These are phyloP conservation scores for Troides oblongomaculatus DNA, from an alignment of 2,888 invertebrate species.

Conservation along the genomic window DNA sequence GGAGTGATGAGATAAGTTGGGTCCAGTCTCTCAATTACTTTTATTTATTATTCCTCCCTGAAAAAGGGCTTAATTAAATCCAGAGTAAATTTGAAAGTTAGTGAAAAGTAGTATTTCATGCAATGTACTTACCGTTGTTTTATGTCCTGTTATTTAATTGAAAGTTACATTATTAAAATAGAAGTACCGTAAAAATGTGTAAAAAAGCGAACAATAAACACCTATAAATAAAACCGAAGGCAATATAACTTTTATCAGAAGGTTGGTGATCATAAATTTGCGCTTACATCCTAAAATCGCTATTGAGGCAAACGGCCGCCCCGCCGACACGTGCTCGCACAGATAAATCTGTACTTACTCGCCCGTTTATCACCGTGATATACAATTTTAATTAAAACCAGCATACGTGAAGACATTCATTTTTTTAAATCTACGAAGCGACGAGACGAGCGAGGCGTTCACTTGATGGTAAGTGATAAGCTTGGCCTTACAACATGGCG, in stretches of 20 bases:
- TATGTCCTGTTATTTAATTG: not conserved
- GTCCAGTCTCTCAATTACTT: constrained; percentile 55
- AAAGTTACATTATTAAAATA: not conserved
- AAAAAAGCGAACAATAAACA: constrained; percentile 33
- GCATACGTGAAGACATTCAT: no score
- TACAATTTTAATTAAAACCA: constrained; percentile 4
- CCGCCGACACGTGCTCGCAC: constrained; percentile 48
- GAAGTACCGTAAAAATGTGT: not conserved
- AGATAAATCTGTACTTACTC: constrained; percentile 56
- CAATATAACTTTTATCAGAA: constrained; percentile 71
- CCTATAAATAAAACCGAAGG: constrained; percentile 55
- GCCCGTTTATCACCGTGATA: constrained; percentile 43
- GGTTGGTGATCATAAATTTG: constrained; percentile 66
- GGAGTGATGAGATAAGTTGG: constrained; percentile 60
- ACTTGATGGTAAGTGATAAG: no score
- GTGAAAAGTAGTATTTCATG: no score
- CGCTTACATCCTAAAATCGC: constrained; percentile 64
- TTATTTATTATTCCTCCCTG: constrained; percentile 35
- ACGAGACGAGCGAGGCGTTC: no score
- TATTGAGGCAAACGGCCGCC: constrained; percentile 52
- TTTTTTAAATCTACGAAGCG: no score
- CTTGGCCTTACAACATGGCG: no score
- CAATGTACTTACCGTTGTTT: no score
- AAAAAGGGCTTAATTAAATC: constrained; percentile 33
- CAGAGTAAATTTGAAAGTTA: not conserved